Evolutionary conservation across 2,113 vertebrate species (phyloP).

Genomic region (Rhadina sibilatrix): DNA sequence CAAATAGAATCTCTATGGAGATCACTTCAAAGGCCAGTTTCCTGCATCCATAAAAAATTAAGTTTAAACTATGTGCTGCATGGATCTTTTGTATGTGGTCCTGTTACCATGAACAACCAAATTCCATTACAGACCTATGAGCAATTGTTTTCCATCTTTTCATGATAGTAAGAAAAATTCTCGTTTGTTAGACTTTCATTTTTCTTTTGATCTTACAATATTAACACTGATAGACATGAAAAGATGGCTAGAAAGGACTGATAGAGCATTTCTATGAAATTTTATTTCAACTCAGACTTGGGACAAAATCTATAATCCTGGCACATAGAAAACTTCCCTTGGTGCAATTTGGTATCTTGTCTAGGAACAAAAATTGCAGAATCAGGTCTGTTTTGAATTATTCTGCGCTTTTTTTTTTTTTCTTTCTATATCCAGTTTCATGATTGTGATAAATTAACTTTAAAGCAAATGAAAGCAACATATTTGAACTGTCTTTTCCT

Average conservation of each 20-base stretch:
- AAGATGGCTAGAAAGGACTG: not conserved
- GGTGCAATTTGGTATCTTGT: not conserved
- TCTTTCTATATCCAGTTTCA: not conserved
- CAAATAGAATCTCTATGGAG: not conserved
- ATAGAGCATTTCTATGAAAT: not conserved
- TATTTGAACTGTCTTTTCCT: not conserved
- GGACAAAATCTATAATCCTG: not conserved
- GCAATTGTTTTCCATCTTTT: not conserved
- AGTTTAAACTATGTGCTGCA: not conserved
- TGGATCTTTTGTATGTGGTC: not conserved
- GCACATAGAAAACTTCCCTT: not conserved
- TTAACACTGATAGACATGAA: not conserved
- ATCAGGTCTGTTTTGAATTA: not conserved
- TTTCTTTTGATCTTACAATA: not conserved
- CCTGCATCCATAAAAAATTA: constrained; percentile 27
- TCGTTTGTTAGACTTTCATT: not conserved
- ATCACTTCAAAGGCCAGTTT: constrained; percentile 20
- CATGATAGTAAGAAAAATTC: not conserved
- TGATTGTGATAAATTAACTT: not conserved
- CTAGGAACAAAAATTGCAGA: not conserved
- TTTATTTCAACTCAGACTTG: not conserved
- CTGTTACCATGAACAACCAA: constrained; percentile 9
- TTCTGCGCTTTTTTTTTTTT: not conserved
- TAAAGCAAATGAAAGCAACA: not conserved
- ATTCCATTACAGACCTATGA: not conserved